Evolutionary conservation across 2,888 invertebrate species (phyloP).

Genomic region (Trachelus tabidus): DNA sequence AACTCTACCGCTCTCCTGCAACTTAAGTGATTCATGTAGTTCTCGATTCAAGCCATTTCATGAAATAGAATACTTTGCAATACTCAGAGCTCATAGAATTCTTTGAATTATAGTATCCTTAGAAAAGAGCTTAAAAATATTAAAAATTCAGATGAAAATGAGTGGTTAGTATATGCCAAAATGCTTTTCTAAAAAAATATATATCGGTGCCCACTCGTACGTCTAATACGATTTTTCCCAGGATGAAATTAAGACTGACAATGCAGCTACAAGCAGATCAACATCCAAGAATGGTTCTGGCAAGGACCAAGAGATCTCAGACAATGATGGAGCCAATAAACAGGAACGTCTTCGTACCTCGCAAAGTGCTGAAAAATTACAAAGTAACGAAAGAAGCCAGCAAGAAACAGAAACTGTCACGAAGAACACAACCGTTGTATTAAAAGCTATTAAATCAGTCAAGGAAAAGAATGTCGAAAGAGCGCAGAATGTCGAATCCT

Average conservation of each 20-base stretch:
- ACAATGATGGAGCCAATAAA: constrained; percentile 22
- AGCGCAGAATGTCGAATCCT: background rate
- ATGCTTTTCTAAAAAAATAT: background rate
- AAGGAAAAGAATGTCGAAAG: background rate
- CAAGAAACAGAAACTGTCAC: background rate
- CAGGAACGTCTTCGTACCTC: constrained; percentile 3
- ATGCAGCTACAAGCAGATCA: constrained; percentile 45
- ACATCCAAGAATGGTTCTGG: constrained; percentile 54
- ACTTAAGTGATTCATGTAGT: background rate
- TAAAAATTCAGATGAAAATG: background rate
- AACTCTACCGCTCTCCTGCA: constrained; percentile 22
- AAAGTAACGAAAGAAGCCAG: constrained; percentile 22
- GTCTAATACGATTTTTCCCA: constrained; percentile 48
- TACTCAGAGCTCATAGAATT: background rate
- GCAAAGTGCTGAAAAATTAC: constrained; percentile 31
- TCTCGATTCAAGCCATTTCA: background rate
- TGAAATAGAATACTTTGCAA: background rate
- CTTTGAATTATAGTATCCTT: background rate
- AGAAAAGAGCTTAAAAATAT: background rate
- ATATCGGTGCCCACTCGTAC: constrained; percentile 39
- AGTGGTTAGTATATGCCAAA: background rate
- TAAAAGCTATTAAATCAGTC: background rate
- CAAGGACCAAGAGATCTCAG: constrained; percentile 54
- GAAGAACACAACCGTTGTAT: background rate
- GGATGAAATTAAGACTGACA: constrained; percentile 50